Percentiles rank a stretch among this genome's conserved stretches.
These are phyloP conservation scores for Masnerella sp. DNA, from an alignment of 2,888 invertebrate genomes.

Conservation along the genomic window DNA sequence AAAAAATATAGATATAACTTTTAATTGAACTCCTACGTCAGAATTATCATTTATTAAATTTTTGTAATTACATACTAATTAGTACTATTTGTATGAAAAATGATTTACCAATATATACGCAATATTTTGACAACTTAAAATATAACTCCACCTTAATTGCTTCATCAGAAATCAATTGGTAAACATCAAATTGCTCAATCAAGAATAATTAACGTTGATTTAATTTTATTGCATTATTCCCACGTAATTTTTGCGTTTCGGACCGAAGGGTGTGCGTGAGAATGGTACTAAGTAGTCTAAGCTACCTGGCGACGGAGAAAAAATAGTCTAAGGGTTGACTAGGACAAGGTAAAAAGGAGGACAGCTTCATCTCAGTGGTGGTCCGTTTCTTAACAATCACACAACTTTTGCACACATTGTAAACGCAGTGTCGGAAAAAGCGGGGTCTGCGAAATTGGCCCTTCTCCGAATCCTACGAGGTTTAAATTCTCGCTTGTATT, in stretches of 20 bases:
- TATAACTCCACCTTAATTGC: too few species aligned
- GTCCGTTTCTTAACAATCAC: conserved; percentile 65
- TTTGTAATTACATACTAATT: too few species aligned
- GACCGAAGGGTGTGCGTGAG: conserved; percentile 67
- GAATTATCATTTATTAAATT: too few species aligned
- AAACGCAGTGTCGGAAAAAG: too few species aligned
- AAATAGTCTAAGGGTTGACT: conserved; percentile 52
- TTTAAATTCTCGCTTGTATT: too few species aligned
- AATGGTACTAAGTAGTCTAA: conserved; percentile 65
- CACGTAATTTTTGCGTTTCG: conserved; percentile 62
- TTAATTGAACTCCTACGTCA: too few species aligned
- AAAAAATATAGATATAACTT: too few species aligned
- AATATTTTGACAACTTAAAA: not conserved
- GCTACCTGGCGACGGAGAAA: conserved; percentile 44
- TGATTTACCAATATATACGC: not conserved
- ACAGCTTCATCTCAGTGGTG: conserved; percentile 76
- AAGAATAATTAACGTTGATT: conserved; percentile 40
- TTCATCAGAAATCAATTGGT: conserved; percentile 40
- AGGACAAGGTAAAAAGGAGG: conserved; percentile 53
- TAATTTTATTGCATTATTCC: conserved; percentile 57
- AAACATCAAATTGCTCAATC: conserved; percentile 48
- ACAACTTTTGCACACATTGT: too few species aligned
- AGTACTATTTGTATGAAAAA: not conserved
- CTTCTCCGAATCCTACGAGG: too few species aligned
- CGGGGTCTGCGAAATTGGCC: conserved; percentile 26